These are phyloP conservation scores for Dermatemys mawii DNA, from an alignment of 2,113 vertebrate species.

Conservation along the genomic window DNA sequence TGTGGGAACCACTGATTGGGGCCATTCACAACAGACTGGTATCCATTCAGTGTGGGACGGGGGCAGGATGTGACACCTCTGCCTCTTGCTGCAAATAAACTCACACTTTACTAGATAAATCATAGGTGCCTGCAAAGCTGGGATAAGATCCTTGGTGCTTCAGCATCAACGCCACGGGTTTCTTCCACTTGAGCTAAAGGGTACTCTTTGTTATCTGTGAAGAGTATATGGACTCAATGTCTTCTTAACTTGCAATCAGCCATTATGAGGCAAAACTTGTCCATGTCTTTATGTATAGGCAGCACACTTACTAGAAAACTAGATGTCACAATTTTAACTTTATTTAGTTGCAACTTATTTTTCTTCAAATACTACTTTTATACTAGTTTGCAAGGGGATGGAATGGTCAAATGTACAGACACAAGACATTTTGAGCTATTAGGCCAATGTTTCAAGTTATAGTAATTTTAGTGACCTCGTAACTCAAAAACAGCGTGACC, in stretches of 20 bases:
- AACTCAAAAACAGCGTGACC: background rate
- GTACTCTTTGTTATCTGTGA: background rate
- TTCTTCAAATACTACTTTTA: background rate
- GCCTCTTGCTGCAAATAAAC: background rate
- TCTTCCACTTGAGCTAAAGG: background rate
- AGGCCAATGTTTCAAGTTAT: background rate
- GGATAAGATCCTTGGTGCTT: background rate
- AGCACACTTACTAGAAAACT: background rate
- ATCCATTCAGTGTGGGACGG: rapidly evolving
- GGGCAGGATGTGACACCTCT: rapidly evolving
- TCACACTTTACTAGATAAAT: background rate
- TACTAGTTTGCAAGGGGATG: background rate
- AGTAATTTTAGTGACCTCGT: background rate
- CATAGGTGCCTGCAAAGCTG: background rate
- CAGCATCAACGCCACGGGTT: rapidly evolving
- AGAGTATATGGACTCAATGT: background rate
- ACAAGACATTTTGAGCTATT: background rate
- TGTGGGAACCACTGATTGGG: background rate
- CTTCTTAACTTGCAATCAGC: rapidly evolving
- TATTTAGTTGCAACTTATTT: background rate
- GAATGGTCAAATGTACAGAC: background rate
- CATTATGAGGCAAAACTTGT: background rate
- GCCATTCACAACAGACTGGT: background rate
- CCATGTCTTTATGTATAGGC: rapidly evolving
- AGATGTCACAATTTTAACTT: background rate